Conservation (phyloP, 2,113 vertebrate species). For the Rhinogobius similis region DNA sequence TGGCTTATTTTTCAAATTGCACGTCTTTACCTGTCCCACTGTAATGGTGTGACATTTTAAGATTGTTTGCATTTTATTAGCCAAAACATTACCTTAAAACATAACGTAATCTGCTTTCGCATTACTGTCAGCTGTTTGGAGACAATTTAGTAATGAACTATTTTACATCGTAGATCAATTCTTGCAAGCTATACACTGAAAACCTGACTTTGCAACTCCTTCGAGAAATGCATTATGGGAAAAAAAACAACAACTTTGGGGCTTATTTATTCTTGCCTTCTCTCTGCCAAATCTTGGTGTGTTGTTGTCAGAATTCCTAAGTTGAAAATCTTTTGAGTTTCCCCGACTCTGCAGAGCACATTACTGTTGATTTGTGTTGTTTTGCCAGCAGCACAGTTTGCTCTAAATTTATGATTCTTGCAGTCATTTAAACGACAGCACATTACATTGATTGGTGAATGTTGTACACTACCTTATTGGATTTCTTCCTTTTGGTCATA, state of each 20-base stretch:
- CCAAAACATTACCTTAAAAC: conserved; percentile 14
- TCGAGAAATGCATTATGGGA: conserved; percentile 44
- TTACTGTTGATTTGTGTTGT: conserved; percentile 56
- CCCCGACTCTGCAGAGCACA: conserved; percentile 44
- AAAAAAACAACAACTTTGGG: conserved; percentile 44
- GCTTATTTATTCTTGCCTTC: conserved; percentile 53
- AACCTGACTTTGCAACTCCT: conserved; percentile 30
- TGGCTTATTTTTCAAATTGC: background rate
- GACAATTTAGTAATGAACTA: conserved; percentile 46
- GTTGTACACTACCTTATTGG: conserved; percentile 29
- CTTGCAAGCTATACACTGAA: conserved; percentile 15
- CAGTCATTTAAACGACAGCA: conserved; percentile 42
- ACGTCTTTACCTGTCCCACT: background rate
- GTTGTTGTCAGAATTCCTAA: conserved; percentile 52
- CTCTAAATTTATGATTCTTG: conserved; percentile 54
- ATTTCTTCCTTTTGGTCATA: conserved; percentile 15
- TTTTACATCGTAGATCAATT: conserved; percentile 31
- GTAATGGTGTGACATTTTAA: conserved; percentile 2
- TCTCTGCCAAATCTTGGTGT: conserved; percentile 36
- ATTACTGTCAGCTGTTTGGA: conserved; percentile 42
- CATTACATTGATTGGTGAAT: conserved; percentile 40
- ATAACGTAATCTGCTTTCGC: conserved; percentile 13
- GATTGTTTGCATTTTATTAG: conserved; percentile 30
- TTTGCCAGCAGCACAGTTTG: conserved; percentile 62
- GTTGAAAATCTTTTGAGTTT: conserved; percentile 40